phyloP scores from a whole-genome alignment of 2,113 vertebrate genomes.

The Microtus pennsylvanicus region DNA sequence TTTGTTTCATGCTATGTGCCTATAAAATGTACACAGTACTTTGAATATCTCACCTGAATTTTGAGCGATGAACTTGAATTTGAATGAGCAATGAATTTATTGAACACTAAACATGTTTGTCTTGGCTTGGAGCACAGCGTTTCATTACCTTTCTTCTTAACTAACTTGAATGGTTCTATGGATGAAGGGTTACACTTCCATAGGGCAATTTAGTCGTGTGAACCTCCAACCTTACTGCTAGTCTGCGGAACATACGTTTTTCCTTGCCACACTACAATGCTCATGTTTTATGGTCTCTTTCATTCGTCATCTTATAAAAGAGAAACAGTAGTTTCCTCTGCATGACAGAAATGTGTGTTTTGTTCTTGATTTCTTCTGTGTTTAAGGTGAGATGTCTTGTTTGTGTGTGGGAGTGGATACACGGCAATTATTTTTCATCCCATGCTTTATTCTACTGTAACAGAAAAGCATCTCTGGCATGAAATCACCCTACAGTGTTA shows the following conservation, averaged over 20 bases:
- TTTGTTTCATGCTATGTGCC: constrained; percentile 12
- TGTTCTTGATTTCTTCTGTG: constrained; percentile 33
- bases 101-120: constrained; percentile 40
- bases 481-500: background rate
- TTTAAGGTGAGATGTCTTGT: constrained; percentile 5
- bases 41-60: constrained; percentile 17
- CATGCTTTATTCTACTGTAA: background rate
- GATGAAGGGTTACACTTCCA: constrained; percentile 6
- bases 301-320: constrained; percentile 6
- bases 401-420: background rate
- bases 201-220: background rate
- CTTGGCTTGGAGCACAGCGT: constrained; percentile 8
- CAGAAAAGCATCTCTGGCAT: constrained; percentile 35
- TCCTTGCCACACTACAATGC: background rate
- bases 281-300: constrained; percentile 20
- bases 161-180: background rate
- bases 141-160: constrained; percentile 45
- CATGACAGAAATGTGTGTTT: constrained; percentile 23
- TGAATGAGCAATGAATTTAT: background rate
- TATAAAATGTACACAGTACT: constrained; percentile 33
- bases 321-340: constrained; percentile 6
- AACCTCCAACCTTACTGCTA: constrained; percentile 18
- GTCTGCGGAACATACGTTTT: background rate
- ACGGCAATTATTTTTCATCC: background rate
- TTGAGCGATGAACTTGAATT: background rate